Evolutionary conservation across 2,113 vertebrate genomes (phyloP).

Genomic region (Prochilodus magdalenae): DNA sequence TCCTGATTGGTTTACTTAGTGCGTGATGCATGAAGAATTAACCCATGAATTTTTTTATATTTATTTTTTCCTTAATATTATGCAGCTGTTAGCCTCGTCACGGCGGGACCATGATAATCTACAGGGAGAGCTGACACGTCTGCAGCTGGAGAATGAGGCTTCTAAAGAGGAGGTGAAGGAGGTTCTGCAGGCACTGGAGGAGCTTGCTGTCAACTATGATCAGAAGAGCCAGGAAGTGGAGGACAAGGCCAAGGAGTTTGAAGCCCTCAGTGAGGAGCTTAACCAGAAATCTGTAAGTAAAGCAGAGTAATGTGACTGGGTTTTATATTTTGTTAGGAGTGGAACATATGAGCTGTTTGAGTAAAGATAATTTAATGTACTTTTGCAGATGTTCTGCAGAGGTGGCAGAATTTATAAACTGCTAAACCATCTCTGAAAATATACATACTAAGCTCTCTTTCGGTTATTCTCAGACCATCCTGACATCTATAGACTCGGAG

Average conservation of each 20-base stretch:
- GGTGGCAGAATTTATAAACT: too few species aligned
- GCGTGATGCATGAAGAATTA: not conserved
- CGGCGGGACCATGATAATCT: constrained; percentile 90
- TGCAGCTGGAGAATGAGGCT: constrained; percentile 95
- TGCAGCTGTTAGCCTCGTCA: constrained; percentile 89
- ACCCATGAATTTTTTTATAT: too few species aligned
- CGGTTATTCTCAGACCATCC: constrained; percentile 77
- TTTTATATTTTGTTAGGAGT: too few species aligned
- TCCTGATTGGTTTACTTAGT: too few species aligned
- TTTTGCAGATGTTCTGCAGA: too few species aligned
- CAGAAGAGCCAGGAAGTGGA: constrained; percentile 98
- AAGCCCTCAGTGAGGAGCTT: constrained; percentile 92
- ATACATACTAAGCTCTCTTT: not conserved
- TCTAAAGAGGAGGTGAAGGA: constrained; percentile 99
- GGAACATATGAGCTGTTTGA: too few species aligned
- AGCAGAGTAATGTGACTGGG: too few species aligned
- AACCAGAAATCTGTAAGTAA: constrained; percentile 95
- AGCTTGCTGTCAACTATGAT: constrained; percentile 98
- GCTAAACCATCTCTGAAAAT: not conserved
- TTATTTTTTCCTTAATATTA: too few species aligned
- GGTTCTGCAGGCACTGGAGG: constrained; percentile 94
- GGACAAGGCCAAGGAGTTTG: constrained; percentile 93
- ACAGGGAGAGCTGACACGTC: constrained; percentile 92
- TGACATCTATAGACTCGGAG: constrained; percentile 93
- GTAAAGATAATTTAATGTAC: not conserved